Evolutionary conservation across 2,888 invertebrate genomes (phyloP).

Genomic region (Pandemis cinnamomeana): DNA sequence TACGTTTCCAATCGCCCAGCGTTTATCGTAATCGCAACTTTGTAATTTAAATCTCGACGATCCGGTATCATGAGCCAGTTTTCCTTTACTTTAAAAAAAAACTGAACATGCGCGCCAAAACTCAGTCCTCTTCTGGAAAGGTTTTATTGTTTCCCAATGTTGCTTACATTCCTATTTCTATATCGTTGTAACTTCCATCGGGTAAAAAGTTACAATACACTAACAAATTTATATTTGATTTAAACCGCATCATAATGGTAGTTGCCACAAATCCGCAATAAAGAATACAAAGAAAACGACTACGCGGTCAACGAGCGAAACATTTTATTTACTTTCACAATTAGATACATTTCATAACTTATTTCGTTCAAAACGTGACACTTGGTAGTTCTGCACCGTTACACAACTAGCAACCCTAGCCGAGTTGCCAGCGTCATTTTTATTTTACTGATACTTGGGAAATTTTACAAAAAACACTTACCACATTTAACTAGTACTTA

Average conservation of each 20-base stretch:
- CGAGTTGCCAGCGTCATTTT: constrained; percentile 45
- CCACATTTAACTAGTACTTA: no score
- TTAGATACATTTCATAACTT: constrained; percentile 12
- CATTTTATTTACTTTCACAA: constrained; percentile 32
- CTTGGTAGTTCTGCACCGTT: not conserved
- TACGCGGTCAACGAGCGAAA: constrained; percentile 15
- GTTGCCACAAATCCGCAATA: constrained; percentile 7
- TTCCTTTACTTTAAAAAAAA: no score
- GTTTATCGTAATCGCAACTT: not conserved
- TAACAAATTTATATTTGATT: not conserved
- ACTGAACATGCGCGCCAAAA: no score
- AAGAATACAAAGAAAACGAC: constrained; percentile 21
- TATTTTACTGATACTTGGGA: constrained; percentile 27
- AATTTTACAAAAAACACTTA: not conserved
- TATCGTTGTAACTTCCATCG: not conserved
- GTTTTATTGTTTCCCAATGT: not conserved
- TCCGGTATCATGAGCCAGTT: no score
- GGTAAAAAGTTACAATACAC: not conserved
- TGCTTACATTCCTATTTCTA: not conserved
- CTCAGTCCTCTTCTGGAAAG: no score
- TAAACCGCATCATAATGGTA: not conserved
- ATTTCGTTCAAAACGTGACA: constrained; percentile 15
- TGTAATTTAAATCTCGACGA: not conserved
- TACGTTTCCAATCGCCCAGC: not conserved
- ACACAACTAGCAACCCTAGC: constrained; percentile 25